phyloP scores from a whole-genome alignment of 2,797 vertebrate species.

The Danio albolineatus region DNA sequence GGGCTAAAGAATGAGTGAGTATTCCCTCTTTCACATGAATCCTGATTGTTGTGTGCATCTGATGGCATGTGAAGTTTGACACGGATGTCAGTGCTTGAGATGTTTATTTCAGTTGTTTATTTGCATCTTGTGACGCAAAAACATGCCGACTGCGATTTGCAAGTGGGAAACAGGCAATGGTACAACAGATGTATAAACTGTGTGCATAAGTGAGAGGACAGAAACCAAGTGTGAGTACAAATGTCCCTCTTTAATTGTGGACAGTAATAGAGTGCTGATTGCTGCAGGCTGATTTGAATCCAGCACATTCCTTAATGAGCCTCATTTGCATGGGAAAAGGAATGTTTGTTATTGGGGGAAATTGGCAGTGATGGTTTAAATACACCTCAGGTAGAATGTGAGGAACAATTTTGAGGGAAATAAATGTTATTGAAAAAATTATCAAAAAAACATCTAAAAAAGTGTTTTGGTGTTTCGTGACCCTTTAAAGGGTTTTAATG shows the following conservation, averaged over 20 bases:
- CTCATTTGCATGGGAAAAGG: slow-evolving; percentile 2
- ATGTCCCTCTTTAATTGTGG: not conserved
- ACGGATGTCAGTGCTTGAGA: not conserved
- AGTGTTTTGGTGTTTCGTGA: no score
- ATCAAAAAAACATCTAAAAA: no score
- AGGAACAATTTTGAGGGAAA: not conserved
- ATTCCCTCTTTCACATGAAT: not conserved
- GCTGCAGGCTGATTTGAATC: not conserved
- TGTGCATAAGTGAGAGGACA: not conserved
- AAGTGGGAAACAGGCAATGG: not conserved
- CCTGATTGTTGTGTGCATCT: not conserved
- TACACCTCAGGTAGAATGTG: not conserved
- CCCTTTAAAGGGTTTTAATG: no score
- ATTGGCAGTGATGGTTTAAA: not conserved
- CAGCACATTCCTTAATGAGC: not conserved
- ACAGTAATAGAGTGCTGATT: not conserved
- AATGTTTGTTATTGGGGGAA: not conserved
- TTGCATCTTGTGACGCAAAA: not conserved
- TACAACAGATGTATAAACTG: not conserved
- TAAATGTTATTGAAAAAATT: not conserved
- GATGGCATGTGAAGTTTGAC: slow-evolving; percentile 1
- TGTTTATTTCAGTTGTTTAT: not conserved
- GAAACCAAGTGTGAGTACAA: not conserved
- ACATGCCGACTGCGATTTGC: not conserved
- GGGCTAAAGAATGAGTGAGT: slow-evolving; percentile 13